A percentile compares a stretch with the other conserved stretches of the same genome.
phyloP scores from a whole-genome alignment of 2,113 vertebrate species.

The Silurus meridionalis region DNA sequence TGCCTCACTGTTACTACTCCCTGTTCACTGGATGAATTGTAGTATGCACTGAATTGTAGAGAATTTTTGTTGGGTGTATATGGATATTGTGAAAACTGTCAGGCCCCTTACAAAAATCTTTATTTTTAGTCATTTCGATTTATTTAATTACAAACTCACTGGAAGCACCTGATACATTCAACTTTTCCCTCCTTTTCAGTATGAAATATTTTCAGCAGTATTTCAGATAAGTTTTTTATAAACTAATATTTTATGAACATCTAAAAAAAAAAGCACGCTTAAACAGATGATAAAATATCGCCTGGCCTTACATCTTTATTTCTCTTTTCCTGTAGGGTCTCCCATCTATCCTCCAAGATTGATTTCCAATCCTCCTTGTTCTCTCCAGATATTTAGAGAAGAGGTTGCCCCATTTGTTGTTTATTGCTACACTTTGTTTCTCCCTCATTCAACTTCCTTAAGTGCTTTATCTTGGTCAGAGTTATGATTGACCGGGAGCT shows the following conservation, averaged over 20 bases:
- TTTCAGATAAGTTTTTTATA: too few species aligned
- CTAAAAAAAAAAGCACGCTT: too few species aligned
- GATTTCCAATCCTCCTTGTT: background rate
- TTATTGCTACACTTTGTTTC: constrained; percentile 38
- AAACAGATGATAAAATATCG: background rate
- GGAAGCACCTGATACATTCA: background rate
- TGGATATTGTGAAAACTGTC: background rate
- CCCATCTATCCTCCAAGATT: constrained; percentile 19
- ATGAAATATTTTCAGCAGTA: too few species aligned
- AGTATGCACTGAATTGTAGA: background rate
- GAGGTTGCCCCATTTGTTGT: constrained; percentile 8
- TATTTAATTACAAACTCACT: background rate
- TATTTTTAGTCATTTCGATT: too few species aligned
- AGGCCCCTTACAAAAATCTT: too few species aligned
- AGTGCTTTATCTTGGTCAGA: background rate
- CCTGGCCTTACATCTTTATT: background rate
- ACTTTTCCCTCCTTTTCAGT: background rate
- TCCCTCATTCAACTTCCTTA: constrained; percentile 3
- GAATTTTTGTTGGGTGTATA: too few species aligned
- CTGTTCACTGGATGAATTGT: background rate
- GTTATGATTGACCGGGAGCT: background rate
- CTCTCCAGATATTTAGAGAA: background rate
- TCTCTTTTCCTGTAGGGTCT: background rate
- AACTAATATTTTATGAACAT: too few species aligned
- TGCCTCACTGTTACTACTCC: constrained; percentile 20